A percentile compares a stretch with the other conserved stretches of the same genome.
Conservation (phyloP, 2,113 vertebrate genomes). For the Cololabis saira region DNA sequence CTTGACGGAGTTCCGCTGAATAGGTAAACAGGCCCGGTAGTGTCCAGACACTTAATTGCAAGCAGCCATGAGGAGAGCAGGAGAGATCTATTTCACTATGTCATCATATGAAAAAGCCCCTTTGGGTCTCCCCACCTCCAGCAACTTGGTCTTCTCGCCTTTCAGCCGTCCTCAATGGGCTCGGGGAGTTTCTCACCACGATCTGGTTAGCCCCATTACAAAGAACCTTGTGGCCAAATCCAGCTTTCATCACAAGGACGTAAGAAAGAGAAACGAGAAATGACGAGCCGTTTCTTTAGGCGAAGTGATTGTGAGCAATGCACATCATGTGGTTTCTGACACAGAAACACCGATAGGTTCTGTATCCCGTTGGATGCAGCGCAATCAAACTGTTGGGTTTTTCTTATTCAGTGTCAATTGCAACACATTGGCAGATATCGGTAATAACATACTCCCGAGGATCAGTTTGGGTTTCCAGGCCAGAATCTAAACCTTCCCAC, state of each 20-base stretch:
- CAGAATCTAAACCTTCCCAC: conserved; percentile 42
- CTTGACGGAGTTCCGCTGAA: conserved; percentile 26
- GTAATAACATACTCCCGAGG: conserved; percentile 37
- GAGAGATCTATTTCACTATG: conserved; percentile 68
- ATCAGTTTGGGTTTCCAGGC: conserved; percentile 42
- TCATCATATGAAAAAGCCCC: conserved; percentile 64
- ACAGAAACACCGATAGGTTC: conserved; percentile 40
- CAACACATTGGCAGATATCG: conserved; percentile 37
- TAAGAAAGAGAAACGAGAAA: conserved; percentile 62
- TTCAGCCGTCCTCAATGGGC: conserved; percentile 71
- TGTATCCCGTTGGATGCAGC: neutral
- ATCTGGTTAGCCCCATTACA: conserved; percentile 73
- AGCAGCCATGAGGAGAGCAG: conserved; percentile 32
- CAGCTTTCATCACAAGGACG: conserved; percentile 44
- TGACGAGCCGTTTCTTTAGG: conserved; percentile 56
- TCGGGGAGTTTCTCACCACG: conserved; percentile 71
- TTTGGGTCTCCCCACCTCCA: conserved; percentile 9
- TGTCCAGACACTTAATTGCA: conserved; percentile 60
- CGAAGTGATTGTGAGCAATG: conserved; percentile 49
- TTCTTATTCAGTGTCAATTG: conserved; percentile 30
- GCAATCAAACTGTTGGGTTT: conserved; percentile 15
- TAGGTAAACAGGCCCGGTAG: conserved; percentile 35
- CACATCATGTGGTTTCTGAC: conserved; percentile 48
- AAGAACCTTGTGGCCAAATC: conserved; percentile 63
- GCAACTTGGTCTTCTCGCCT: conserved; percentile 61